phyloP scores from a whole-genome alignment of 2,888 invertebrate genomes.

The Hyalella azteca region DNA sequence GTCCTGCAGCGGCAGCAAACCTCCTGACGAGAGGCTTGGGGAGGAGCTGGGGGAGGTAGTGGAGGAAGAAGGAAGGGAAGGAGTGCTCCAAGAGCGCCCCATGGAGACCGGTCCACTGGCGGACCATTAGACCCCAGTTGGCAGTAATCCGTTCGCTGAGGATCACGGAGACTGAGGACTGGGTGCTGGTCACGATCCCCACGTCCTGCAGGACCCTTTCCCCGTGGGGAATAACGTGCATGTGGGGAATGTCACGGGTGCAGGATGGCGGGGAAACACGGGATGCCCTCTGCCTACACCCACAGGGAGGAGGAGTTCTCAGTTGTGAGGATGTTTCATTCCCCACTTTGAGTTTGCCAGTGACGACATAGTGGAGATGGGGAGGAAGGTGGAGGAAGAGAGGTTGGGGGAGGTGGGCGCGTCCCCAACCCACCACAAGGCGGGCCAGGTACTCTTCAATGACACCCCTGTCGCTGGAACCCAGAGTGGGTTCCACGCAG shows the following conservation, averaged over 20 bases:
- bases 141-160: not conserved
- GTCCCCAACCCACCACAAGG: slow-evolving; percentile 34
- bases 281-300: not conserved
- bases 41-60: slow-evolving; percentile 20
- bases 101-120: slow-evolving; percentile 16
- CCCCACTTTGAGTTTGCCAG: not conserved
- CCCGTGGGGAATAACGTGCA: not conserved
- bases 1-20: slow-evolving; percentile 18
- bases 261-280: not conserved
- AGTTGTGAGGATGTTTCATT: not conserved
- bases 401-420: slow-evolving; percentile 23
- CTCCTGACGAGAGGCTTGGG: slow-evolving; percentile 5
- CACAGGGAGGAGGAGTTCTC: not conserved
- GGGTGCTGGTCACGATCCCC: slow-evolving; percentile 30
- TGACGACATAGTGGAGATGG: slow-evolving; percentile 32
- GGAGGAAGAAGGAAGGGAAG: slow-evolving; percentile 35
- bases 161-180: not conserved
- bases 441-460: slow-evolving; percentile 16
- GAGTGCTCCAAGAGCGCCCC: slow-evolving; percentile 33
- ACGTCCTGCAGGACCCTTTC: slow-evolving; percentile 11
- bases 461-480: slow-evolving; percentile 8
- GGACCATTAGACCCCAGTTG: slow-evolving; percentile 26
- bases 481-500: not conserved
- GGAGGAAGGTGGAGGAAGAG: slow-evolving; percentile 30
- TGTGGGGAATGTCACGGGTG: not conserved